Evolutionary conservation across 64 coral and sea anemone species (phyloP).

Genomic region (Porites australiensis): DNA sequence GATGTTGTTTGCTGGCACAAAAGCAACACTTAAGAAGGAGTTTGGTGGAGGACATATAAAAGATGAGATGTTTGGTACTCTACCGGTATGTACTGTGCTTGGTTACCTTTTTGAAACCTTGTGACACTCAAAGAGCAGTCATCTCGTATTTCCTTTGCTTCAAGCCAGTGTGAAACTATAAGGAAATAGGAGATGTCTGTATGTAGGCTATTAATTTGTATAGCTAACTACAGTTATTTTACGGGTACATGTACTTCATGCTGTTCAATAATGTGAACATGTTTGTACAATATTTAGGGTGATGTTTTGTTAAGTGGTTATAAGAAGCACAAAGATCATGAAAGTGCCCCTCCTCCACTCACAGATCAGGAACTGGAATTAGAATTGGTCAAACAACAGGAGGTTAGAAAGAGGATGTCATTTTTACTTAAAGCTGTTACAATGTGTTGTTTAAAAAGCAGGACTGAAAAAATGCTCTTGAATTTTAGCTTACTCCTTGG

Average conservation of each 20-base stretch:
- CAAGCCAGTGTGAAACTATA: too few species aligned
- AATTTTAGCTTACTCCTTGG: too few species aligned
- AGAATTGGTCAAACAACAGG: slow-evolving; percentile 85
- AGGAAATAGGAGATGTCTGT: too few species aligned
- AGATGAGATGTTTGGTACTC: slow-evolving; percentile 93
- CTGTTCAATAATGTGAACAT: background rate
- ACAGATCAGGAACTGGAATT: slow-evolving; percentile 89
- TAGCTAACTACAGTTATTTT: too few species aligned
- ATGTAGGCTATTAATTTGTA: too few species aligned
- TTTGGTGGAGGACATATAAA: slow-evolving; percentile 99
- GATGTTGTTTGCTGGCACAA: slow-evolving; percentile 98
- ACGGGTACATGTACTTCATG: too few species aligned
- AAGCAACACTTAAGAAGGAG: slow-evolving; percentile 93
- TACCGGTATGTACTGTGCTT: slow-evolving; percentile 41
- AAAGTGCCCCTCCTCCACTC: slow-evolving; percentile 87
- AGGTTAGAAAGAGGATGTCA: slow-evolving; percentile 47
- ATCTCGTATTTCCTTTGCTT: too few species aligned
- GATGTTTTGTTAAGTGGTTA: slow-evolving; percentile 84
- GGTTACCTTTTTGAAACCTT: background rate
- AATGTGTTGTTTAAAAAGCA: too few species aligned
- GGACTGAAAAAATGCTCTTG: too few species aligned
- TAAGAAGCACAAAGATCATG: slow-evolving; percentile 76
- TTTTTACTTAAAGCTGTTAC: too few species aligned
- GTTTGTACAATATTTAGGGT: slow-evolving; percentile 22
- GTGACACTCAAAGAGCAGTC: too few species aligned